Percentiles rank a stretch among this genome's conserved stretches.
Evolutionary conservation across 2,888 invertebrate species (phyloP).

Genomic region (Cantharis nigra): DNA sequence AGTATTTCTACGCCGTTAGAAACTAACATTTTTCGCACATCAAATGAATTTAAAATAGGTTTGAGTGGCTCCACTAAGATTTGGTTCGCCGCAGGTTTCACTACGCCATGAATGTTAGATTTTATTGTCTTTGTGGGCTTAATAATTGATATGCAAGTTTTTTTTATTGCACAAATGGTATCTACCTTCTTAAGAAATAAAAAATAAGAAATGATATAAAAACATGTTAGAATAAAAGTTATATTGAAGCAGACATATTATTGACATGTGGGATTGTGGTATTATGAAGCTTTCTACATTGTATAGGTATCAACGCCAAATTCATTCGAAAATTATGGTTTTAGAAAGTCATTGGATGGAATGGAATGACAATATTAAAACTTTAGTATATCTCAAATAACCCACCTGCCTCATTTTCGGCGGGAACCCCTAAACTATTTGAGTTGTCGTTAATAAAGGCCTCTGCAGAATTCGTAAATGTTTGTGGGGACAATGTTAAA

Average conservation of each 20-base stretch:
- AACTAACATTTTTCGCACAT: conserved; percentile 24
- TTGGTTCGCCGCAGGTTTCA: conserved; percentile 16
- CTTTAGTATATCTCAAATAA: conserved; percentile 5
- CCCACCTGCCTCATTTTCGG: conserved; percentile 65
- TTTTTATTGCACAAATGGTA: background rate
- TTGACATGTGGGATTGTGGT: background rate
- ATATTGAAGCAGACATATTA: background rate
- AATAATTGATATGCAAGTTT: conserved; percentile 15
- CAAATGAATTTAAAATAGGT: conserved; percentile 28
- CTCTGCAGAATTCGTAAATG: conserved; percentile 66
- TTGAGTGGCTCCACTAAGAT: conserved; percentile 18
- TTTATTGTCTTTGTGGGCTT: conserved; percentile 21
- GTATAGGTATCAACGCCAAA: background rate
- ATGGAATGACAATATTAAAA: background rate
- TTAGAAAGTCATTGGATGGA: background rate
- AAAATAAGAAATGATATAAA: background rate
- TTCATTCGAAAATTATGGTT: background rate
- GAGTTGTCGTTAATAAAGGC: conserved; percentile 69
- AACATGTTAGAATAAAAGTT: background rate
- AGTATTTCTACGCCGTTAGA: conserved; percentile 17
- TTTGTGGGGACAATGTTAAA: conserved; percentile 65
- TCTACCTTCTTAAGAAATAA: background rate
- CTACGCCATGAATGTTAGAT: conserved; percentile 27
- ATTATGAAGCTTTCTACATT: background rate
- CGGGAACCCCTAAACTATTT: conserved; percentile 64